These are phyloP conservation scores for Drosophila melanogaster DNA, from an alignment of 1,140 invertebrate species.

Conservation along the genomic window DNA sequence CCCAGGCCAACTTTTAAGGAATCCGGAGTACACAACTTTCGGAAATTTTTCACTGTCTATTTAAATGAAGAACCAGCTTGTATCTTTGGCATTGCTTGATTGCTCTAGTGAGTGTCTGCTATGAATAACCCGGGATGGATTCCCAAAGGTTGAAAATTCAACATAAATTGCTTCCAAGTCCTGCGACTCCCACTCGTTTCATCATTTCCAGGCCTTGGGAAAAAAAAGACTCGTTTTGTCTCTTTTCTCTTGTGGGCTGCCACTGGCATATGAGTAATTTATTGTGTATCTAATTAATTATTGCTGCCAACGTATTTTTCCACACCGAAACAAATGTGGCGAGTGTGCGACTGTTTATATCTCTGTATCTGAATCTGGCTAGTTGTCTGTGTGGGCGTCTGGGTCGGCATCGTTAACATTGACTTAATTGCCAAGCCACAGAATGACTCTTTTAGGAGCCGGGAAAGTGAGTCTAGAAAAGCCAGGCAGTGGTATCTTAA, in stretches of 20 bases:
- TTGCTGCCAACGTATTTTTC: constrained; percentile 63
- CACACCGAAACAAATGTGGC: constrained; percentile 30
- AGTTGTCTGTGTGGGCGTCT: constrained; percentile 24
- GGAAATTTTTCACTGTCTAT: neutral
- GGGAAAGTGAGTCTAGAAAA: constrained; percentile 1
- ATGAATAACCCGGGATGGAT: constrained; percentile 12
- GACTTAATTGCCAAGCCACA: constrained; percentile 55
- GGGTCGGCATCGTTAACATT: constrained; percentile 48
- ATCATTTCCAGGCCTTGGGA: constrained; percentile 18
- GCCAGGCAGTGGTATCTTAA: constrained; percentile 31
- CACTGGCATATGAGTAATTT: constrained; percentile 69
- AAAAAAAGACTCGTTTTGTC: constrained; percentile 33
- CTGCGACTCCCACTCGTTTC: constrained; percentile 1
- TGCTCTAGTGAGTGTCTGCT: constrained; percentile 1
- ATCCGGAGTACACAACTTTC: too few relatives aligned
- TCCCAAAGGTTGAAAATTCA: constrained; percentile 26
- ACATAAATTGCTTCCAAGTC: constrained; percentile 33
- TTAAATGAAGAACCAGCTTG: neutral
- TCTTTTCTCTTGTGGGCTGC: constrained; percentile 49
- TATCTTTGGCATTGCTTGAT: neutral
- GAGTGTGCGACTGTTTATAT: constrained; percentile 18
- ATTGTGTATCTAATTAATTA: constrained; percentile 75
- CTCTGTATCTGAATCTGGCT: constrained; percentile 16
- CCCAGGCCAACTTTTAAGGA: too few relatives aligned
- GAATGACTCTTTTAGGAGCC: constrained; percentile 49